Conservation (phyloP, 2,797 vertebrate species). For the Naso thynnoides region DNA sequence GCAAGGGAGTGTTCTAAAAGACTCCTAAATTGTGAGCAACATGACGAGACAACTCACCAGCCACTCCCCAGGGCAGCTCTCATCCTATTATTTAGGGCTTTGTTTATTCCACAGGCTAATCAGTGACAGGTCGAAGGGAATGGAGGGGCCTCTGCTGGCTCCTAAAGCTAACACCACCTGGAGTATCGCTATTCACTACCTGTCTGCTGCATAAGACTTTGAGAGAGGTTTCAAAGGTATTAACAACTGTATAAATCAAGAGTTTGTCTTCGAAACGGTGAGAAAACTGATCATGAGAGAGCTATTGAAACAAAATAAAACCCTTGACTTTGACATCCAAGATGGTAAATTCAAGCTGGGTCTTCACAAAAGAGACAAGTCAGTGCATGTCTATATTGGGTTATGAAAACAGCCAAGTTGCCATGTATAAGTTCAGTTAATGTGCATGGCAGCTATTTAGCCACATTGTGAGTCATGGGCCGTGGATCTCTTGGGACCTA, state of each 20-base stretch:
- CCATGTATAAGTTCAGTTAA: constrained; percentile 76
- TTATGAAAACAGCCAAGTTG: constrained; percentile 76
- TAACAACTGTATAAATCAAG: constrained; percentile 63
- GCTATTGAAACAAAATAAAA: constrained; percentile 61
- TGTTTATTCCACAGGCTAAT: constrained; percentile 85
- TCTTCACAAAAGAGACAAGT: constrained; percentile 63
- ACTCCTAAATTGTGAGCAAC: constrained; percentile 84
- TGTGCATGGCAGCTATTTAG: constrained; percentile 74
- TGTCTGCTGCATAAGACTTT: constrained; percentile 58
- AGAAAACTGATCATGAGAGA: constrained; percentile 46
- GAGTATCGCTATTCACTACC: constrained; percentile 71
- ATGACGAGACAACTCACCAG: constrained; percentile 83
- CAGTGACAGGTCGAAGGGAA: constrained; percentile 77
- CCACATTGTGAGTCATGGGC: constrained; percentile 79
- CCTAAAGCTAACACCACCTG: constrained; percentile 73
- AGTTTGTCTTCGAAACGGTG: constrained; percentile 51
- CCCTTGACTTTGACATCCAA: constrained; percentile 51
- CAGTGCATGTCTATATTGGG: constrained; percentile 63
- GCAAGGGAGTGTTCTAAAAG: constrained; percentile 82
- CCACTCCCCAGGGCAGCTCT: constrained; percentile 73
- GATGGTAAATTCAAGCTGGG: constrained; percentile 49
- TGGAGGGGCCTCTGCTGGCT: constrained; percentile 59
- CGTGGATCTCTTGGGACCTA: constrained; percentile 78
- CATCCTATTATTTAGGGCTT: constrained; percentile 84
- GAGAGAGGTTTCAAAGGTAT: constrained; percentile 59